A percentile compares a stretch with the other conserved stretches of the same genome.
These are phyloP conservation scores for Rhinogobio ventralis DNA, from an alignment of 2,797 vertebrate genomes.

Conservation along the genomic window DNA sequence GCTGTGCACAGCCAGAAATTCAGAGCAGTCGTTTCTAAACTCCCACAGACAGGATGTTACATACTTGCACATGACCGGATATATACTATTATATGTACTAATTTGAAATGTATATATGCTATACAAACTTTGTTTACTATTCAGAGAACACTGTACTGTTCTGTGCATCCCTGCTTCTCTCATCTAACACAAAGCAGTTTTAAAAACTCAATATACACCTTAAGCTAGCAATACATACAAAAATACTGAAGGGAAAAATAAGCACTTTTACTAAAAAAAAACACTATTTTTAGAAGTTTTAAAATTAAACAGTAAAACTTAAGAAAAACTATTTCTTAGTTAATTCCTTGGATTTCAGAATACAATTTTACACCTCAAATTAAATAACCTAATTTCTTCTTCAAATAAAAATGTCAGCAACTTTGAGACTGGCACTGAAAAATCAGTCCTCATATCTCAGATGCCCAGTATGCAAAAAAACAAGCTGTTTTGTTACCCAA, in stretches of 20 bases:
- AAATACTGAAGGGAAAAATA: not conserved
- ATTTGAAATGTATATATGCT: not conserved
- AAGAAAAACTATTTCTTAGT: not conserved
- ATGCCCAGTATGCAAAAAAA: constrained; percentile 36
- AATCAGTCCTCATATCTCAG: constrained; percentile 29
- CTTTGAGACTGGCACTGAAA: constrained; percentile 32
- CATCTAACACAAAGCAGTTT: not conserved
- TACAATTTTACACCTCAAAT: constrained; percentile 50
- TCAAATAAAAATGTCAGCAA: constrained; percentile 28
- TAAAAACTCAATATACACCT: not conserved
- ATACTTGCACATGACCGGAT: constrained; percentile 19
- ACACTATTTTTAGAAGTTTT: not conserved
- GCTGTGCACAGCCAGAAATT: constrained; percentile 1
- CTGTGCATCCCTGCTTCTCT: not conserved
- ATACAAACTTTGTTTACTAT: not conserved
- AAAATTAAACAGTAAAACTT: not conserved
- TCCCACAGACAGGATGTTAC: constrained; percentile 32
- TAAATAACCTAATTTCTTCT: constrained; percentile 49
- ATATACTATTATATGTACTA: not conserved
- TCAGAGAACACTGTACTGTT: not conserved
- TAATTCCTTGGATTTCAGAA: constrained; percentile 16
- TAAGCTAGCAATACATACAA: not conserved
- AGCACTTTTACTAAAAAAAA: not conserved
- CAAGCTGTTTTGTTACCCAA: constrained; percentile 27
- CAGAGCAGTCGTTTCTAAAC: constrained; percentile 30